These are phyloP conservation scores for Martes martes DNA, from an alignment of 2,113 vertebrate species.

Conservation along the genomic window DNA sequence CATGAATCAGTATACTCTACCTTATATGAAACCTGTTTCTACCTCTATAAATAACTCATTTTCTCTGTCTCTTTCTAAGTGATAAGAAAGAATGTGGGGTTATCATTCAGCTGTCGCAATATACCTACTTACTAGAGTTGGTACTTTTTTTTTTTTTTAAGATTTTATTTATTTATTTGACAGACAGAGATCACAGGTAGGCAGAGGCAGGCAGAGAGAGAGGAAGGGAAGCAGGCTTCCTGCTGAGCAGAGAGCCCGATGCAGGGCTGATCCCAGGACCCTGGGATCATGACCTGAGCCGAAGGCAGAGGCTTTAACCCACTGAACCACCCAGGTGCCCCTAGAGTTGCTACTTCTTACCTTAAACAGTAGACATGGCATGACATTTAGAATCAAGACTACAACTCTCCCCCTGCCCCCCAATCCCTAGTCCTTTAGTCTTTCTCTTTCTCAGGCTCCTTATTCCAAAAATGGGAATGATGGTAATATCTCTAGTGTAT, in stretches of 20 bases:
- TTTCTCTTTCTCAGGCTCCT: not conserved
- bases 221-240: too few relatives aligned
- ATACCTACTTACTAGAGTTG: not conserved
- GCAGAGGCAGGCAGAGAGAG: too few relatives aligned
- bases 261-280: too few relatives aligned
- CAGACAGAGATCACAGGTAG: too few relatives aligned
- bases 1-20: not conserved
- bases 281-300: too few relatives aligned
- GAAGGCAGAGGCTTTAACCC: too few relatives aligned
- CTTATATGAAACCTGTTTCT: not conserved
- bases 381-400: not conserved
- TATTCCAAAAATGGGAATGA: conserved; percentile 5
- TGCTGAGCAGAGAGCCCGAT: too few relatives aligned
- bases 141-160: too few relatives aligned
- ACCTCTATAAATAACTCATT: not conserved
- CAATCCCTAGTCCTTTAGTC: not conserved
- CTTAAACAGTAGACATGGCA: not conserved
- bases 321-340: too few relatives aligned
- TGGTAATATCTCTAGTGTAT: not conserved
- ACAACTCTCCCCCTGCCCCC: not conserved
- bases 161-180: too few relatives aligned
- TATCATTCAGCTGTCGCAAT: not conserved
- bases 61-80: not conserved
- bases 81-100: not conserved
- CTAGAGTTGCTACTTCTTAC: not conserved